phyloP scores from a whole-genome alignment of 2,888 invertebrate genomes.

The Diloba caeruleocephala region DNA sequence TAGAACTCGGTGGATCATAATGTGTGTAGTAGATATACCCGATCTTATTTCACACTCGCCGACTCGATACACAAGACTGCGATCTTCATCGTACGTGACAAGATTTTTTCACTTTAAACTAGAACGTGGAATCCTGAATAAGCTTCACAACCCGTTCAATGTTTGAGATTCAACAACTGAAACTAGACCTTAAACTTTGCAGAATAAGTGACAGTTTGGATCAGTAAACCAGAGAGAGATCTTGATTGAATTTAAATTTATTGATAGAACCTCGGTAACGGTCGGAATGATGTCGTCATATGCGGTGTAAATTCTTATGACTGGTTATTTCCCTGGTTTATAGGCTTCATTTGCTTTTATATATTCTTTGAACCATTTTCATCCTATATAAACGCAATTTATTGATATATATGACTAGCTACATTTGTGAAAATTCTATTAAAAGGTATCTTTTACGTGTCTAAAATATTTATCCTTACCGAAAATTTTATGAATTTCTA shows the following conservation, averaged over 20 bases:
- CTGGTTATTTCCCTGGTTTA: constrained; percentile 6
- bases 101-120: constrained; percentile 29
- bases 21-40: constrained; percentile 1
- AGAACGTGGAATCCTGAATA: constrained; percentile 27
- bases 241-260: constrained; percentile 40
- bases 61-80: constrained; percentile 14
- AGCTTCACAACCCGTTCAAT: constrained; percentile 6
- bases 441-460: too few relatives aligned
- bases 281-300: constrained; percentile 14
- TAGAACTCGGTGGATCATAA: constrained; percentile 1
- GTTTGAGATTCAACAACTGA: not conserved
- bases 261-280: constrained; percentile 22
- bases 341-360: constrained; percentile 10
- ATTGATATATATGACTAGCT: too few relatives aligned
- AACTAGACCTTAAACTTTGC: constrained; percentile 6
- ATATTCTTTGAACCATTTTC: not conserved
- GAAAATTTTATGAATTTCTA: too few relatives aligned
- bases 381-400: too few relatives aligned
- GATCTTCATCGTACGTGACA: constrained; percentile 23
- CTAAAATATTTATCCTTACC: too few relatives aligned
- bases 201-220: constrained; percentile 8
- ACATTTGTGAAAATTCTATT: too few relatives aligned
- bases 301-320: constrained; percentile 23
- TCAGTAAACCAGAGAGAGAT: not conserved
- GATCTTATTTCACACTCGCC: constrained; percentile 19